Percentiles rank a stretch among this genome's conserved stretches.
Conservation (phyloP, 2,888 invertebrate genomes). For the Argyresthia albistria region DNA sequence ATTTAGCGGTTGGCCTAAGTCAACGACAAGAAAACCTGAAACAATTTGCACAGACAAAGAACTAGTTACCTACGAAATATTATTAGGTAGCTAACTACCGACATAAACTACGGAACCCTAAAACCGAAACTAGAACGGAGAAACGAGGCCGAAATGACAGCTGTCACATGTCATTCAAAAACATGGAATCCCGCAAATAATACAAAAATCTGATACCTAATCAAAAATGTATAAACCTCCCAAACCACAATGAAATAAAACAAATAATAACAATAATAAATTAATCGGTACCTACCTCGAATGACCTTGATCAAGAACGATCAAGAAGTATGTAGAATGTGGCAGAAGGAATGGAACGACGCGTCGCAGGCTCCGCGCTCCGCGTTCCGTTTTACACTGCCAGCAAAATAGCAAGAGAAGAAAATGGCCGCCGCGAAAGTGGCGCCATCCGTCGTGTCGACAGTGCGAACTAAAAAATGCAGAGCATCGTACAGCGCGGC, state of each 20-base stretch:
- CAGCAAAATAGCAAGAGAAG: conserved; percentile 58
- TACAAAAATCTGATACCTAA: not conserved
- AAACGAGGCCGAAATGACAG: too few relatives aligned
- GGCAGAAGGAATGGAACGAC: conserved; percentile 36
- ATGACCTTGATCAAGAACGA: conserved; percentile 22
- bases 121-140: too few relatives aligned
- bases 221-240: not conserved
- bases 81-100: too few relatives aligned
- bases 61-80: too few relatives aligned
- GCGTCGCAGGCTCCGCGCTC: conserved; percentile 32
- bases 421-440: conserved; percentile 52
- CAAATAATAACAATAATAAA: too few relatives aligned
- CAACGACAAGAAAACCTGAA: too few relatives aligned
- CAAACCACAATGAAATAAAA: not conserved
- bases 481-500: conserved; percentile 26
- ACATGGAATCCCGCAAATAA: not conserved
- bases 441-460: conserved; percentile 31
- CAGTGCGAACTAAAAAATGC: conserved; percentile 29
- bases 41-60: too few relatives aligned
- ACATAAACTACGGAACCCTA: too few relatives aligned
- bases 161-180: not conserved
- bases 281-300: conserved; percentile 21
- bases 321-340: conserved; percentile 46
- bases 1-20: too few relatives aligned
- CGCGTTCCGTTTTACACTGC: conserved; percentile 47